phyloP scores from a whole-genome alignment of 2,888 invertebrate species.

The Caenorhabditis sp. region DNA sequence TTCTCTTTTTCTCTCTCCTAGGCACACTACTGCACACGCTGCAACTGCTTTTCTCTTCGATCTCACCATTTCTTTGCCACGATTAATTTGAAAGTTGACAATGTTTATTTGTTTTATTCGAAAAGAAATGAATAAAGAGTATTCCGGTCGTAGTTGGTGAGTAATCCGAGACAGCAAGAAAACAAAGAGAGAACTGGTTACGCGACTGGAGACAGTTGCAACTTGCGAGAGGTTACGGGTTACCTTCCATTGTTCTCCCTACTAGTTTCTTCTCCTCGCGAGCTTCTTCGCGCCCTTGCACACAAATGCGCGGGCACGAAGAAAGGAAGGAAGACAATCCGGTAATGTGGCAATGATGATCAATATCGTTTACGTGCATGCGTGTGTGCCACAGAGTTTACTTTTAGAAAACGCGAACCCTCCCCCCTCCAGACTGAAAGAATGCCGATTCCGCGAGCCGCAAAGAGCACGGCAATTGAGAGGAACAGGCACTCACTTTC shows the following conservation, averaged over 20 bases:
- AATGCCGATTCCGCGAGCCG: slow-evolving; percentile 35
- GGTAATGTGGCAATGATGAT: slow-evolving; percentile 62
- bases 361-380: slow-evolving; percentile 47
- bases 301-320: slow-evolving; percentile 34
- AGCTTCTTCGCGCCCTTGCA: slow-evolving; percentile 25
- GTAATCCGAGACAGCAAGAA: slow-evolving; percentile 21
- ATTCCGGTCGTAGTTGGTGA: slow-evolving; percentile 15
- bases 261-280: slow-evolving; percentile 23
- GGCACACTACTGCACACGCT: slow-evolving; percentile 14
- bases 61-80: slow-evolving; percentile 22
- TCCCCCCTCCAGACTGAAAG: slow-evolving; percentile 37
- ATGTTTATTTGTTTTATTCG: slow-evolving; percentile 50
- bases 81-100: neutral
- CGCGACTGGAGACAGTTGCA: slow-evolving; percentile 9
- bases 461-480: slow-evolving; percentile 4
- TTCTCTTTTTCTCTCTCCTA: slow-evolving; percentile 17
- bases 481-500: slow-evolving; percentile 27
- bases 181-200: slow-evolving; percentile 47
- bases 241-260: slow-evolving; percentile 44
- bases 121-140: slow-evolving; percentile 22
- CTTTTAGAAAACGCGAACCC: slow-evolving; percentile 57
- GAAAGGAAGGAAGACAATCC: slow-evolving; percentile 47
- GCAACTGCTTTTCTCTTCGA: slow-evolving; percentile 33
- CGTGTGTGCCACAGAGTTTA: slow-evolving; percentile 35
- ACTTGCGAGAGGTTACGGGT: slow-evolving; percentile 35